phyloP scores from a whole-genome alignment of 2,113 vertebrate species.

The Sterrhoptilus dennistouni region DNA sequence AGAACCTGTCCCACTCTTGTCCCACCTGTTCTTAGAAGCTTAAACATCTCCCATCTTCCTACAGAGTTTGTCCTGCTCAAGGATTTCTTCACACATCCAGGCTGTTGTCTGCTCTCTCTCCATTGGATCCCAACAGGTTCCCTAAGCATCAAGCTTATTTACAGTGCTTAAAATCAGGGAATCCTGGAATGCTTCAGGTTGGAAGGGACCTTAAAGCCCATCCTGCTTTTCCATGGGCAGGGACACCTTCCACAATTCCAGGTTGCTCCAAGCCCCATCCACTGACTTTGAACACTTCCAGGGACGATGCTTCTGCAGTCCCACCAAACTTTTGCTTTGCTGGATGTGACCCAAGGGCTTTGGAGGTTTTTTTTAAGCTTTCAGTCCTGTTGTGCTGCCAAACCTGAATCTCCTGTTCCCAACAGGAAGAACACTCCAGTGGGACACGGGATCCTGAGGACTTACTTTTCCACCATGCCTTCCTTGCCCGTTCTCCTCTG shows the following conservation, averaged over 20 bases:
- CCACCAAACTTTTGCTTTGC: background rate
- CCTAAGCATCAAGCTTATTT: background rate
- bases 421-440: slow-evolving; percentile 85
- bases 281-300: background rate
- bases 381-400: background rate
- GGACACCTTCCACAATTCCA: background rate
- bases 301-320: background rate
- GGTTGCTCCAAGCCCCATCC: background rate
- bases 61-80: background rate
- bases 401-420: background rate
- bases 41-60: background rate
- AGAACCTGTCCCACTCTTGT: background rate
- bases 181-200: background rate
- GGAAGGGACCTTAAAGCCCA: background rate
- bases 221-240: background rate
- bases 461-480: slow-evolving; percentile 78
- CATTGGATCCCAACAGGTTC: background rate
- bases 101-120: background rate
- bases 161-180: background rate
- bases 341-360: background rate
- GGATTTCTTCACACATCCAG: background rate
- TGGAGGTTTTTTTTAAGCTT: background rate
- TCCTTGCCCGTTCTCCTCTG: slow-evolving; percentile 83
- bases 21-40: background rate
- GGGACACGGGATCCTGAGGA: slow-evolving; percentile 79